A percentile compares a stretch with the other conserved stretches of the same genome.
These are phyloP conservation scores for Andrena hattorfiana DNA, from an alignment of 2,888 invertebrate genomes.

Conservation along the genomic window DNA sequence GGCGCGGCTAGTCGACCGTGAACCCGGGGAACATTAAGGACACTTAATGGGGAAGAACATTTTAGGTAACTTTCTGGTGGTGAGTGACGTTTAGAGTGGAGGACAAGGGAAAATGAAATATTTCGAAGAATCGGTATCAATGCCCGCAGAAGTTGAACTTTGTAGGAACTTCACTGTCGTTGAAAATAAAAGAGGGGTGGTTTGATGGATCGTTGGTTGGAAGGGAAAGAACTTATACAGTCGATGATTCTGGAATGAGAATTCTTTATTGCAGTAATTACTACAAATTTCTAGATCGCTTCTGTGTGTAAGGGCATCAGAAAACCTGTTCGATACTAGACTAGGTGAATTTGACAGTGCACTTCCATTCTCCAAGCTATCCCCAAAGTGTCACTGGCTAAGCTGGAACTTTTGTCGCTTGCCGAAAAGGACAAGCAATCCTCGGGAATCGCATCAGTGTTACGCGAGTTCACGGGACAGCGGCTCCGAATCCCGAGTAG, in stretches of 20 bases:
- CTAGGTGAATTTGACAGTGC: too few relatives aligned
- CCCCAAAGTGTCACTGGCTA: not conserved
- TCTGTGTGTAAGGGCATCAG: not conserved
- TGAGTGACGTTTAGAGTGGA: not conserved
- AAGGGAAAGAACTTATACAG: too few relatives aligned
- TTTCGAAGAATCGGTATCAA: too few relatives aligned
- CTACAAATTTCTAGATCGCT: too few relatives aligned
- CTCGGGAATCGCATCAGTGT: slow-evolving; percentile 12
- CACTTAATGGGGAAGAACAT: slow-evolving; percentile 20
- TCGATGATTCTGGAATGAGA: too few relatives aligned
- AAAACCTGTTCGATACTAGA: not conserved
- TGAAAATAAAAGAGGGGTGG: too few relatives aligned
- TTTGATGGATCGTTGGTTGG: too few relatives aligned
- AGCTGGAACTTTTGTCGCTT: not conserved
- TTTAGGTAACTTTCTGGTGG: slow-evolving; percentile 14
- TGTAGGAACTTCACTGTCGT: too few relatives aligned
- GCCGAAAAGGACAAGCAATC: not conserved
- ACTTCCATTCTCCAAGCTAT: not conserved
- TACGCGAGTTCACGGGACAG: not conserved
- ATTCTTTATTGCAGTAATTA: too few relatives aligned
- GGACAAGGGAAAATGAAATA: not conserved
- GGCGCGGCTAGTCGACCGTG: not conserved
- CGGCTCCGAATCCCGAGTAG: not conserved
- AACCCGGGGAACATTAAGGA: not conserved
- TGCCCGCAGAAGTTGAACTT: too few relatives aligned